Evolutionary conservation across 2,888 invertebrate genomes (phyloP).

Genomic region (Philereme vetulata): DNA sequence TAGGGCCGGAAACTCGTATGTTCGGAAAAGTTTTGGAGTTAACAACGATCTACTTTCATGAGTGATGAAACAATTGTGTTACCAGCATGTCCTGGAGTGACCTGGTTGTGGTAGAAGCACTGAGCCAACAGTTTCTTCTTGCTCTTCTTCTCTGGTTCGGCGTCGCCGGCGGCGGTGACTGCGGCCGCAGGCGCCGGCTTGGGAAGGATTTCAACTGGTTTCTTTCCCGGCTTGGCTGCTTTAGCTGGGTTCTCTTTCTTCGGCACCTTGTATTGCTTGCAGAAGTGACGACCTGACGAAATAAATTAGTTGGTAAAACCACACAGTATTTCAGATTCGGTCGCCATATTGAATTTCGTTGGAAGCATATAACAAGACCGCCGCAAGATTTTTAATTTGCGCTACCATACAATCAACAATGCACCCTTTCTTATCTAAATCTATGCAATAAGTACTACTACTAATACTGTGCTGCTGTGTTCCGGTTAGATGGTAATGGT

Average conservation of each 20-base stretch:
- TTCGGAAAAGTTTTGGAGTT: too few relatives aligned
- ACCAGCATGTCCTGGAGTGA: constrained; percentile 77
- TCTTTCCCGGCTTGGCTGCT: constrained; percentile 18
- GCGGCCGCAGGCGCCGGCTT: constrained; percentile 41
- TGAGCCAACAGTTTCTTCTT: constrained; percentile 69
- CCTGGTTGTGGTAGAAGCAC: constrained; percentile 68
- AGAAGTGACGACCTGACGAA: constrained; percentile 72
- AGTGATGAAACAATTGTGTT: constrained; percentile 10
- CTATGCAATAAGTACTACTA: too few relatives aligned
- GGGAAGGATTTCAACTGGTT: constrained; percentile 27
- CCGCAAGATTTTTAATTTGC: too few relatives aligned
- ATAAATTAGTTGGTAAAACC: too few relatives aligned
- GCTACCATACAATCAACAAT: too few relatives aligned
- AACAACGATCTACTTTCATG: too few relatives aligned
- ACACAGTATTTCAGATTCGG: neutral
- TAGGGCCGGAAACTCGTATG: too few relatives aligned
- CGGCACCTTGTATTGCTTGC: constrained; percentile 61
- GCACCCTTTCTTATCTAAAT: too few relatives aligned
- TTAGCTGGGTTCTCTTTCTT: constrained; percentile 56
- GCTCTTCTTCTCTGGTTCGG: constrained; percentile 62
- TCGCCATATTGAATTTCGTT: neutral
- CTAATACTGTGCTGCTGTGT: too few relatives aligned
- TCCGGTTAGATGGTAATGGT: too few relatives aligned
- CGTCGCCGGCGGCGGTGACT: constrained; percentile 53
- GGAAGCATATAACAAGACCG: neutral